Conservation (phyloP, 2,888 invertebrate species). For the Andrena bucephala region DNA sequence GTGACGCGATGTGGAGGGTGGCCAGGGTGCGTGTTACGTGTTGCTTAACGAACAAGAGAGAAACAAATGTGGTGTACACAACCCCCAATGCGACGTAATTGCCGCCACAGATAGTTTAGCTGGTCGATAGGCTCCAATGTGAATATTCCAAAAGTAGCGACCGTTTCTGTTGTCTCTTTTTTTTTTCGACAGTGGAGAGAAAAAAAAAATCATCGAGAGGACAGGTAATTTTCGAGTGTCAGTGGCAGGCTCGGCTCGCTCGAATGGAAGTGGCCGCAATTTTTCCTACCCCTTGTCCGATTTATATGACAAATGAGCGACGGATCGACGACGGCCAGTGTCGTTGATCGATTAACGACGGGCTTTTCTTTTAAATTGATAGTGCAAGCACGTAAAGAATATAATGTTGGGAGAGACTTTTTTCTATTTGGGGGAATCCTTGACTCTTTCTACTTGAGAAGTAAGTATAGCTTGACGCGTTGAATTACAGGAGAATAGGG, state of each 20-base stretch:
- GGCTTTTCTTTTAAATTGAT: neutral
- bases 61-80: conserved; percentile 20
- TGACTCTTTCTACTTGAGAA: neutral
- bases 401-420: neutral
- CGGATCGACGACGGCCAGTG: neutral
- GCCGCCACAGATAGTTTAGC: conserved; percentile 12
- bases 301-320: neutral
- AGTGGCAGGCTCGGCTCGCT: neutral
- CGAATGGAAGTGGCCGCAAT: neutral
- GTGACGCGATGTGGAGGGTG: conserved; percentile 41
- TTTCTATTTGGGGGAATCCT: neutral
- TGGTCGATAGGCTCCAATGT: neutral
- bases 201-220: neutral
- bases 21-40: conserved; percentile 50
- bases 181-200: no score
- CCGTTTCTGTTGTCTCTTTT: neutral
- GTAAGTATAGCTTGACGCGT: neutral
- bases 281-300: neutral
- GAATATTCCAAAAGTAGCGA: conserved; percentile 5
- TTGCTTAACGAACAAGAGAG: conserved; percentile 39
- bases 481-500: neutral
- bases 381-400: neutral
- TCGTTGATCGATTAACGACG: neutral
- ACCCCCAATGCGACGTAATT: conserved; percentile 22
- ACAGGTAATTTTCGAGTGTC: neutral